Evolutionary conservation across 2,113 vertebrate species (phyloP), one percentile per base, ranked within the genome.

Genomic region (Pelmatolapia mariae): DNA sequence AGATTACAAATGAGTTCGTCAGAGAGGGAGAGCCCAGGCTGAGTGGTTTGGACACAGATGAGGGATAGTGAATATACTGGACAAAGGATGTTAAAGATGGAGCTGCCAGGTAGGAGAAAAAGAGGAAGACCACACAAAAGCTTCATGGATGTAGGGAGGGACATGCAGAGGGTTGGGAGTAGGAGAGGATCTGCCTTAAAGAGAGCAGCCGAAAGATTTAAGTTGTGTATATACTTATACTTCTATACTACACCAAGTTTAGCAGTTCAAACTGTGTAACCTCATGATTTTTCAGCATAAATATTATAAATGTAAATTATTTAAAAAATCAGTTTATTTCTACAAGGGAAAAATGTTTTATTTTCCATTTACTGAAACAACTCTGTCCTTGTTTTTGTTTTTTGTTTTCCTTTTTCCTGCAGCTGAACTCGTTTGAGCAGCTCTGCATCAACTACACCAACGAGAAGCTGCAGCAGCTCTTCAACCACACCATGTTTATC

Each of bases 391-490:
- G 13, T 26, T 29, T 31, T 8, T 4, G 3, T 22, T 5, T 5
- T 4, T 2, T 11, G 1, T 11, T 1, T n/a, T 18, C 3, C 8
- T 4, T 15, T 9, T 6, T 5, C 19, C 10, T 26, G 5, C 79
- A 99, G 99, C 86, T 99, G 94, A 99, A 99, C 94, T 99, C 99
- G 4, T 99, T 99, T n/a, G 99, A 99, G 91, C 99, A 99, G 80
- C 96, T 99, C 45, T 99, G 99, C 79, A 99, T 99, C 96, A 99
- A 99, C 96, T 99, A 98, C 95, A 99, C 99, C 94, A 99, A 99
- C 0, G 99, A 99, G 96, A 99, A 99, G 96, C 97, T 99, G 80
- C 99, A 99, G 96, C 99, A 99, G 94, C 96, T 99, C n/a, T 99
- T 99, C 97, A 99, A 99, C 96, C 99, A 99, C 95, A 99, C 98